phyloP scores from a whole-genome alignment of 1,140 invertebrate species.

The Adoxophyes honmai region DNA sequence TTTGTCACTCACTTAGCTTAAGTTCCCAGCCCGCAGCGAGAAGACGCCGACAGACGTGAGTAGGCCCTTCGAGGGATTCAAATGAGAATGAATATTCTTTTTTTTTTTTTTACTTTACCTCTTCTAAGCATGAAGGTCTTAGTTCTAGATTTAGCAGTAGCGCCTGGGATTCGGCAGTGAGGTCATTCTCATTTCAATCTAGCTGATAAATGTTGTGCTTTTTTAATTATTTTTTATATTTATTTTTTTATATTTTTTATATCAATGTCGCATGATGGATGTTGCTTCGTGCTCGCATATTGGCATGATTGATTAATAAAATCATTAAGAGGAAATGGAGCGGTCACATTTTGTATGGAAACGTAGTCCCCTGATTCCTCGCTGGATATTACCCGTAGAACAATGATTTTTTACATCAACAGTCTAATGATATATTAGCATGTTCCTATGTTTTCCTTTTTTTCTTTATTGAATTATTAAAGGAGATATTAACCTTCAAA shows the following conservation, averaged over 20 bases:
- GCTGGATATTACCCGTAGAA: too few relatives aligned
- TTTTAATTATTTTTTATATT: slow-evolving; percentile 34
- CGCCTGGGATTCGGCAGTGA: slow-evolving; percentile 23
- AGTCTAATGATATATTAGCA: too few relatives aligned
- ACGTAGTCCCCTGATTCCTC: too few relatives aligned
- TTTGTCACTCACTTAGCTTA: slow-evolving; percentile 16
- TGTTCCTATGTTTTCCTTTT: too few relatives aligned
- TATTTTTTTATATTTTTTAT: too few relatives aligned
- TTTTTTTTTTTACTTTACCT: slow-evolving; percentile 8
- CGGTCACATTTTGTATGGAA: too few relatives aligned
- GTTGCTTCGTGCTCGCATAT: slow-evolving; percentile 60
- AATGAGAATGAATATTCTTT: slow-evolving; percentile 63
- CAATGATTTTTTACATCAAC: too few relatives aligned
- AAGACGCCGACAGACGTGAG: slow-evolving; percentile 2
- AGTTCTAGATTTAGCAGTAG: slow-evolving; percentile 3
- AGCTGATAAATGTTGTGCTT: slow-evolving; percentile 33
- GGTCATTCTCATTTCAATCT: slow-evolving; percentile 74
- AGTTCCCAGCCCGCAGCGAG: neutral
- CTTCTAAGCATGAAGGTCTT: slow-evolving; percentile 20
- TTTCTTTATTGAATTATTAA: too few relatives aligned
- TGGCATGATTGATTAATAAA: slow-evolving; percentile 44
- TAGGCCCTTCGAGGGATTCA: slow-evolving; percentile 56
- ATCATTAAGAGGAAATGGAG: too few relatives aligned
- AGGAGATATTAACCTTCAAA: too few relatives aligned
- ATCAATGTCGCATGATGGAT: slow-evolving; percentile 71